Evolutionary conservation across 2,113 vertebrate species (phyloP), one percentile per base, ranked within the genome.

Genomic region (Talpa occidentalis): DNA sequence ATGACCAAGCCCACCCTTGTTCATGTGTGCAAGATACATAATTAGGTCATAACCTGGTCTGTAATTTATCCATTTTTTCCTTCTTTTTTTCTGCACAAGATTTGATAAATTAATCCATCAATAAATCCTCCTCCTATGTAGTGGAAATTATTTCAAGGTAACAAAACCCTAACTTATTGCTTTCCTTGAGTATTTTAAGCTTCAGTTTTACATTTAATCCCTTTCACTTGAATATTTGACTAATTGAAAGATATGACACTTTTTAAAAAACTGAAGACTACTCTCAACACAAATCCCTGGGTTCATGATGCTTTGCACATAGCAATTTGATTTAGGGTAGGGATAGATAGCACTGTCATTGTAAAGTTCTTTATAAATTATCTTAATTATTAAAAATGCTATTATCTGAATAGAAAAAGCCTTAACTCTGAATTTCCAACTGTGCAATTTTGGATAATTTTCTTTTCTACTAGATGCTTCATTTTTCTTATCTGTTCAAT

Each of bases 241-340:
- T 95, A 90, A 95, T 60, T 85, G 83, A 85, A 22, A 44, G 11
- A 86, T 77, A 81, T 83, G 62, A 79, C 7, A 30, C 6, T 6
- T 90, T 92, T 90, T 85, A 81, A 88, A 95, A 52, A 92, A 73
- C 44, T 93, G 97, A 69, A 87, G 56, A 95, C n/a, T 67, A 62
- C 19, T 70, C 47, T 84, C 66, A 47, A 88, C 49, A 10, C 10
- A 62, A 35, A 81, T 84, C 54, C 95, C 44, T 92, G 32, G 92
- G 47, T 74, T 90, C 86, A 77, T n/a, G 28, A n/a, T n/a, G 86
- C 42, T 79, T 88, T 79, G 37, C 22, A 94, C 5, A 44, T 60
- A 40, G 2, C 44, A 78, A 70, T 95, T 95, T 94, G 94, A 91
- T 95, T 32, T 90, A 28, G 4, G 14, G 11, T 30, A 79, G 24